phyloP scores from a whole-genome alignment of 2,113 vertebrate species.

The Stegastes partitus region DNA sequence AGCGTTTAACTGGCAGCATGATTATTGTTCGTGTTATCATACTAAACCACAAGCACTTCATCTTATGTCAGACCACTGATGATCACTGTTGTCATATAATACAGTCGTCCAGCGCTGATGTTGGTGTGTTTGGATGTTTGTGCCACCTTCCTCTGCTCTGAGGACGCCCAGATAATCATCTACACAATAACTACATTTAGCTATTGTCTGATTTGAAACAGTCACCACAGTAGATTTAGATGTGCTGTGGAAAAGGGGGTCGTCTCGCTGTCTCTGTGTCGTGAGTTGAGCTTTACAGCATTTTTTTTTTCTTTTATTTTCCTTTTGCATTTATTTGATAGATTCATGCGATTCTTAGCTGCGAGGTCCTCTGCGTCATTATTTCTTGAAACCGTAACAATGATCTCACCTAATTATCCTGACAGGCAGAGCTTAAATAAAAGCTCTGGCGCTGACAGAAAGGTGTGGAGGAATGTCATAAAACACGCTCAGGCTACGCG shows the following conservation, averaged over 20 bases:
- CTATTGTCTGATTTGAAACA: conserved; percentile 14
- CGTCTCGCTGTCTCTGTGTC: background rate
- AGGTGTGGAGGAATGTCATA: conserved; percentile 24
- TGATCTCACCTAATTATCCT: conserved; percentile 20
- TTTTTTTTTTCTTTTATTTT: background rate
- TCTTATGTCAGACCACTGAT: background rate
- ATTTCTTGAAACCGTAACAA: conserved; percentile 13
- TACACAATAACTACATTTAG: conserved; percentile 25
- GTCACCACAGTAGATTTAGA: conserved; percentile 38
- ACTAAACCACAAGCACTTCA: conserved; percentile 5
- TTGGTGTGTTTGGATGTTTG: conserved; percentile 16
- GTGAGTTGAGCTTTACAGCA: background rate
- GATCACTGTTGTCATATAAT: conserved; percentile 30
- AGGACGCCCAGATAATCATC: conserved; percentile 23
- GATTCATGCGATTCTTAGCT: background rate
- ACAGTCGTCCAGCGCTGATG: conserved; percentile 29
- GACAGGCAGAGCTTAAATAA: conserved; percentile 4
- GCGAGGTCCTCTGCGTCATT: conserved; percentile 2
- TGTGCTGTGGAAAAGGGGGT: too few relatives aligned
- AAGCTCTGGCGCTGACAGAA: background rate
- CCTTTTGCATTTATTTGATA: background rate
- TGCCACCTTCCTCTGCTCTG: background rate
- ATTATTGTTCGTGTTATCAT: conserved; percentile 41
- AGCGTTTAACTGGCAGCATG: conserved; percentile 32
- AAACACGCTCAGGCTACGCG: conserved; percentile 8